Base-by-base conservation (phyloP, 2,888 invertebrate genomes). In the Trichacis sp. region DNA sequence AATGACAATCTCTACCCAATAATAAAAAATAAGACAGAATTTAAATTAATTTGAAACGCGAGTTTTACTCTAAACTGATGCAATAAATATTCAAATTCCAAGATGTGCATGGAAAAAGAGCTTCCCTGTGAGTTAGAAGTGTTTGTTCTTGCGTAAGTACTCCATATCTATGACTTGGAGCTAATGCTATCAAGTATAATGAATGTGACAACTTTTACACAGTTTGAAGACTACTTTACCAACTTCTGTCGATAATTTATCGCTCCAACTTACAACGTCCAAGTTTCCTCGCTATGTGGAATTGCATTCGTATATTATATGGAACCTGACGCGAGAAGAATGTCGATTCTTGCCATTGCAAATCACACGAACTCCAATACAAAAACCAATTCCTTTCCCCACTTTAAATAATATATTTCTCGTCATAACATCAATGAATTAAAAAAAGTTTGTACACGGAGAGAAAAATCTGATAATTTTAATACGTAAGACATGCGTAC, bases 151-250 rank as follows among this genome's bases (percentile, higher is more conserved):
- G 64, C 61, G 64, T 68, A 68, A 64, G 68, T 64, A 68, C 68
- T 64, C 64, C 61, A 58, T 68, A 64, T 68, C 68, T 68, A 64
- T 54, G 59, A 62, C 61, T 64, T 55, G 68, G 64, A 68, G 68
- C 68, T 68, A 68, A 68, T 68, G 68, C 61, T 68, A 68, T 68
- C 68, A 68, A 64, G 64, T 64, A 61, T 68, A 68, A 64, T 68
- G 61, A 68, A 68, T 68, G 64, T 60, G 68, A 68, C 68, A 64
- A 68, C 68, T 68, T 68, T 68, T 68, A 58, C 61, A 68, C 64
- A 64, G 64, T 68, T 68, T 68, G 68, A 68, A 61, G 64, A 68
- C 60, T 68, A 64, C 64, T 68, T 68, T 64, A 58, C 64, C 53
- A 68, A 68, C 67, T 67, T 67, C 63, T 67, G 64, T 64, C 64